These are phyloP conservation scores for Coleophora deauratella DNA, from an alignment of 2,888 invertebrate species.

Conservation along the genomic window DNA sequence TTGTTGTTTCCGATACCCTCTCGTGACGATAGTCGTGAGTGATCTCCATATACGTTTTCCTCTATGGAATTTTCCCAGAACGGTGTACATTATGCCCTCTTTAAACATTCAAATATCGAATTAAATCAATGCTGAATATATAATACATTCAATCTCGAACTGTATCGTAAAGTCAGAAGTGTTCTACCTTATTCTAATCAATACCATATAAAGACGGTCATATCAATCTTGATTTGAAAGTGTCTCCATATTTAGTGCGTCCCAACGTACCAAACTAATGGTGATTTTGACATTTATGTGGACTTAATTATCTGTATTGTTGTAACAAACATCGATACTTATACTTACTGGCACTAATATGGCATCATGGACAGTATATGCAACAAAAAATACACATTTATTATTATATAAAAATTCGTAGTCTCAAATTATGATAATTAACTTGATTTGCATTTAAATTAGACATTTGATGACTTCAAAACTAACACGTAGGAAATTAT, in stretches of 20 bases:
- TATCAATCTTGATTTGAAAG: constrained; percentile 21
- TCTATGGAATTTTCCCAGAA: not conserved
- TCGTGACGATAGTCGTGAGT: not conserved
- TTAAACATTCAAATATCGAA: constrained; percentile 3
- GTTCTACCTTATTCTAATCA: constrained; percentile 30
- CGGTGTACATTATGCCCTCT: constrained; percentile 2
- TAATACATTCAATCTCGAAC: constrained; percentile 24
- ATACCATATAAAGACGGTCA: constrained; percentile 20
- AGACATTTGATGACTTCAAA: not conserved
- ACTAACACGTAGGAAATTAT: not conserved
- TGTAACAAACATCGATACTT: constrained; percentile 21
- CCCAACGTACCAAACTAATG: constrained; percentile 12
- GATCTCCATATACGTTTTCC: not conserved
- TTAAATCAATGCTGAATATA: constrained; percentile 22
- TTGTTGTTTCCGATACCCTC: too few relatives aligned
- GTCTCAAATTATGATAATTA: constrained; percentile 44
- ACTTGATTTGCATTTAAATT: constrained; percentile 13
- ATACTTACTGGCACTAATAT: constrained; percentile 67
- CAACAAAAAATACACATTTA: constrained; percentile 47
- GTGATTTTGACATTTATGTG: not conserved
- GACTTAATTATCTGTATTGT: constrained; percentile 12
- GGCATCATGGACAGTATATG: constrained; percentile 65
- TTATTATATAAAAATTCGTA: constrained; percentile 1
- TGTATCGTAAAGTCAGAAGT: constrained; percentile 25
- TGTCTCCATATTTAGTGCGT: constrained; percentile 23